phyloP scores from a whole-genome alignment of 2,797 vertebrate species.

The Sebastes goodei region DNA sequence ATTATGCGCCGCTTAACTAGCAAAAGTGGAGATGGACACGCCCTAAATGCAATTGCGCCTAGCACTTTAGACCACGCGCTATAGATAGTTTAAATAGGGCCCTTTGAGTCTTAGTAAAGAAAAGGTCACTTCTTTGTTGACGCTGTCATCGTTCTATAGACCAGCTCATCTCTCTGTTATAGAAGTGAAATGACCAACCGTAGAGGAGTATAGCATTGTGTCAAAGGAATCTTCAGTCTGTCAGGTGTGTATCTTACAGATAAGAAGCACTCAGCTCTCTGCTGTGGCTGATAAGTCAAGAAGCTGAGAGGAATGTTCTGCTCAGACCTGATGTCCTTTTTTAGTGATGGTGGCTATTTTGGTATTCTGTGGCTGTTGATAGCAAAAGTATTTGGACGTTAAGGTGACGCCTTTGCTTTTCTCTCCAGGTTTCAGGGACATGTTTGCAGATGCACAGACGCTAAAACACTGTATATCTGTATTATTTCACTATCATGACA shows the following conservation, averaged over 20 bases:
- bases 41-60: too few relatives aligned
- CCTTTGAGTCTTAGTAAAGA: background rate
- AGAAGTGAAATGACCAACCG: background rate
- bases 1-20: too few relatives aligned
- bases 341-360: background rate
- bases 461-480: background rate
- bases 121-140: background rate
- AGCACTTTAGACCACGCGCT: too few relatives aligned
- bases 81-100: accelerated
- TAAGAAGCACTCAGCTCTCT: background rate
- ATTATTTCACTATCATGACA: background rate
- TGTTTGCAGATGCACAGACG: background rate
- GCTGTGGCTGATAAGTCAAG: background rate
- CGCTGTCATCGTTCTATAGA: background rate
- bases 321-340: background rate
- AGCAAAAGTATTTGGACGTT: background rate
- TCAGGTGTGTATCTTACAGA: background rate
- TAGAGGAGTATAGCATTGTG: too few relatives aligned
- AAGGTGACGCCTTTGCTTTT: background rate
- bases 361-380: background rate
- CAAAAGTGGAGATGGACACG: too few relatives aligned
- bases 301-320: background rate
- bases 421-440: background rate
- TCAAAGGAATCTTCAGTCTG: background rate
- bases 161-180: background rate